A percentile compares a stretch with the other conserved stretches of the same genome.
Evolutionary conservation across 2,888 invertebrate species (phyloP).

Genomic region (Ornithoptera priamus): DNA sequence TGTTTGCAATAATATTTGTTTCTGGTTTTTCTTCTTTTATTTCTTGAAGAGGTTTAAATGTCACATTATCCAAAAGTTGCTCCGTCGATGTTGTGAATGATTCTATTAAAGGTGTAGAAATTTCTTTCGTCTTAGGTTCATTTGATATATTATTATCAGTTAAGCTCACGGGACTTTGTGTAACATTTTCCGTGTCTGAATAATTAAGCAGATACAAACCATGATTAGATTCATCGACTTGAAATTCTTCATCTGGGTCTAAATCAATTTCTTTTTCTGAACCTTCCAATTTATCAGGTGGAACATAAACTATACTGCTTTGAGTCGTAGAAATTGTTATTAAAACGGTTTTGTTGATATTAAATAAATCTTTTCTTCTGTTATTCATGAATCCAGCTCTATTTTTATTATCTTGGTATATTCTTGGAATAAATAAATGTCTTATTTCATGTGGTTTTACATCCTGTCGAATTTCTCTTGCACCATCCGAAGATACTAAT

Average conservation of each 20-base stretch:
- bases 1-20: slow-evolving; percentile 59
- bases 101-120: slow-evolving; percentile 42
- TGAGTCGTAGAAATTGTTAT: slow-evolving; percentile 57
- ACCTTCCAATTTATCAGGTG: slow-evolving; percentile 72
- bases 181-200: slow-evolving; percentile 70
- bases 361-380: slow-evolving; percentile 55
- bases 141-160: slow-evolving; percentile 49
- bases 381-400: slow-evolving; percentile 69
- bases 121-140: slow-evolving; percentile 47
- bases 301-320: slow-evolving; percentile 64
- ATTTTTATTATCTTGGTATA: slow-evolving; percentile 63
- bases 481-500: slow-evolving; percentile 63
- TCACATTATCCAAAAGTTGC: slow-evolving; percentile 39
- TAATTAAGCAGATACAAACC: slow-evolving; percentile 75
- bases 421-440: slow-evolving; percentile 67
- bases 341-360: slow-evolving; percentile 47
- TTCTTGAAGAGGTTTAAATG: slow-evolving; percentile 41
- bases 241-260: slow-evolving; percentile 77
- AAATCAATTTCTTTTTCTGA: slow-evolving; percentile 69
- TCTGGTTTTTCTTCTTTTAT: slow-evolving; percentile 55
- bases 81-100: slow-evolving; percentile 36
- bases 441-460: slow-evolving; percentile 71
- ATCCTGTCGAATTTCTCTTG: slow-evolving; percentile 63
- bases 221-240: slow-evolving; percentile 78
- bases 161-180: slow-evolving; percentile 47